These are phyloP conservation scores for Crepidodera aurea DNA, from an alignment of 2,888 invertebrate genomes.

Conservation along the genomic window DNA sequence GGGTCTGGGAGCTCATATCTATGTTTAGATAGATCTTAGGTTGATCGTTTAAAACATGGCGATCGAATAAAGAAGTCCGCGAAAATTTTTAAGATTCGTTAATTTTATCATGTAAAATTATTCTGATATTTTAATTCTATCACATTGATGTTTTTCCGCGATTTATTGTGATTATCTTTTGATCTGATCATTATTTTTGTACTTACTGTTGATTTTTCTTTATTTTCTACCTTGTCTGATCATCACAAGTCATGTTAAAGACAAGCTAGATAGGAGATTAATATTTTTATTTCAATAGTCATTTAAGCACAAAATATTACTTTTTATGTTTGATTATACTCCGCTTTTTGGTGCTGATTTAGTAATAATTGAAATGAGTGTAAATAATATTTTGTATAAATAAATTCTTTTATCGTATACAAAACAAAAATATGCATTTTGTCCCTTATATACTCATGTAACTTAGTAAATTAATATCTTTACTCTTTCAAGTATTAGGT, in stretches of 20 bases:
- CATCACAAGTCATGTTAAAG: background rate
- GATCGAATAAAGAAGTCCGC: no score
- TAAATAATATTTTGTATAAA: constrained; percentile 27
- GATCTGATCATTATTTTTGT: constrained; percentile 8
- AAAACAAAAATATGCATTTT: constrained; percentile 22
- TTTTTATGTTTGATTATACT: constrained; percentile 19
- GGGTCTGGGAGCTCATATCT: no score
- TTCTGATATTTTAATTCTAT: no score
- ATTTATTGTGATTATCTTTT: constrained; percentile 4
- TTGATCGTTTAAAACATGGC: no score
- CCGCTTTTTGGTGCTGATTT: constrained; percentile 27
- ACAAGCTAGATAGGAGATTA: background rate
- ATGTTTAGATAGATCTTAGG: no score
- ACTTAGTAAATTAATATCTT: constrained; percentile 19
- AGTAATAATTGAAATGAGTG: constrained; percentile 6
- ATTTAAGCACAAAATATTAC: constrained; percentile 16
- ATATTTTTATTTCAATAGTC: background rate
- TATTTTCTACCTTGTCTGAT: no score
- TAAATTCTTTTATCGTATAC: constrained; percentile 5
- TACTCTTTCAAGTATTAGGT: constrained; percentile 28
- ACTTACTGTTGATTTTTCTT: no score
- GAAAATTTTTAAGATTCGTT: no score
- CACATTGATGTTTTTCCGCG: background rate
- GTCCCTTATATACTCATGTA: constrained; percentile 15
- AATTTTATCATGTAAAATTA: no score